Conservation (phyloP, 92 coral and sea anemone genomes). For the Phenganax subtilis region DNA sequence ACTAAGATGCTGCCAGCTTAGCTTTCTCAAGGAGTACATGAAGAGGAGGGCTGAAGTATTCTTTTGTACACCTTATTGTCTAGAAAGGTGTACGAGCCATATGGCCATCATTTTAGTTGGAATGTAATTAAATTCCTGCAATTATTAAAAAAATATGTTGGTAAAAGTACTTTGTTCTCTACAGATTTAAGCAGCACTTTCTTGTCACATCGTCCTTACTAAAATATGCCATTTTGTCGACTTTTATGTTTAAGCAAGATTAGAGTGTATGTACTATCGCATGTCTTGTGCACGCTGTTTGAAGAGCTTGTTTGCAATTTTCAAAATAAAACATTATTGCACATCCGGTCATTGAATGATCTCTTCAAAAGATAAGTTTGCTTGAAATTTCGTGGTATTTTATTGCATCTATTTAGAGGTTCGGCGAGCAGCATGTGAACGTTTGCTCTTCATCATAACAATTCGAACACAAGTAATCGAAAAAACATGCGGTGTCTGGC, state of each 20-base stretch:
- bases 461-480: slow-evolving; percentile 30
- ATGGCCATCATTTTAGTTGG: slow-evolving; percentile 40
- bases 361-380: slow-evolving; percentile 10
- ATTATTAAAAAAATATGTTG: slow-evolving; percentile 38
- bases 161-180: not conserved
- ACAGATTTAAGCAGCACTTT: not conserved
- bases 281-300: slow-evolving; percentile 14
- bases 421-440: slow-evolving; percentile 12
- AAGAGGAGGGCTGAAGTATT: slow-evolving; percentile 5
- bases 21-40: slow-evolving; percentile 21
- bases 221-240: not conserved
- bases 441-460: not conserved
- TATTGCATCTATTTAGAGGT: not conserved
- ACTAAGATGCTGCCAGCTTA: slow-evolving; percentile 27
- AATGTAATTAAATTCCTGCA: slow-evolving; percentile 32
- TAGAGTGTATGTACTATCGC: not conserved
- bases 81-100: slow-evolving; percentile 22
- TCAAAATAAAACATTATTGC: slow-evolving; percentile 21
- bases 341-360: slow-evolving; percentile 36
- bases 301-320: slow-evolving; percentile 34
- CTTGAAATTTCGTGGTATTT: not conserved
- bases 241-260: not conserved
- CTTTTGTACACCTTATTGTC: not conserved
- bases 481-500: slow-evolving; percentile 22
- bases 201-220: not conserved